Evolutionary conservation across 2,888 invertebrate genomes (phyloP).

Genomic region (Eupelmus urozonus): DNA sequence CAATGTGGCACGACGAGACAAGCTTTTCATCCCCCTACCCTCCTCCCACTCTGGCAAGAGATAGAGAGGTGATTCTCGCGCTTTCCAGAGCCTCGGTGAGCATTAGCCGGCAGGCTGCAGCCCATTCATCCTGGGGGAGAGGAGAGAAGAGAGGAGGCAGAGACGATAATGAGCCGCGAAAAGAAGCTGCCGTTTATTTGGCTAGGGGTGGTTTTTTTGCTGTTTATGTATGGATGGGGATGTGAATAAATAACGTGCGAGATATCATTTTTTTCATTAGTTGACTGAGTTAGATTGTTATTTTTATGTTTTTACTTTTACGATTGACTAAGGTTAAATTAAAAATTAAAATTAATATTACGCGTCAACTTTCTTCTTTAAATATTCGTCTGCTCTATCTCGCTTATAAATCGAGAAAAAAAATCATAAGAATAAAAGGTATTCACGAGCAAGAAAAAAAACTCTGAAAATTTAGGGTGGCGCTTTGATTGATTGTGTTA

Average conservation of each 20-base stretch:
- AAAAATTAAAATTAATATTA: no score
- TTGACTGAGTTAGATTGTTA: no score
- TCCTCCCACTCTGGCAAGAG: no score
- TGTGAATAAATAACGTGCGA: no score
- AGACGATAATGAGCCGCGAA: not conserved
- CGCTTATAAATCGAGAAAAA: constrained; percentile 2
- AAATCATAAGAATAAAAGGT: not conserved
- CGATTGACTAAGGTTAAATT: no score
- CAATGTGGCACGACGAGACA: constrained; percentile 64
- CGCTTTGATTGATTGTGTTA: constrained; percentile 72
- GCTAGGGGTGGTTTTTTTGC: not conserved
- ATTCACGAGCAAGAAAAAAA: constrained; percentile 64
- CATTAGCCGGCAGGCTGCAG: not conserved
- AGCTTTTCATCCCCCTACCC: constrained; percentile 63
- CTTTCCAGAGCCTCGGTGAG: no score
- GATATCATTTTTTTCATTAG: no score
- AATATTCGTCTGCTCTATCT: no score
- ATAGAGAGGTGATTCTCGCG: not conserved
- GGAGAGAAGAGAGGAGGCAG: not conserved
- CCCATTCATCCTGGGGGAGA: constrained; percentile 1
- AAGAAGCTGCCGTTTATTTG: no score
- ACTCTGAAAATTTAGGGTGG: constrained; percentile 67
- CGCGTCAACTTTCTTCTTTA: no score
- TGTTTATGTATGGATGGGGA: no score
- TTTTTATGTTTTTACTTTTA: no score